Percentiles rank a stretch among this genome's conserved stretches.
Conservation (phyloP, 1,140 invertebrate genomes). For the roundworm (Caenorhabditis elegans) region DNA sequence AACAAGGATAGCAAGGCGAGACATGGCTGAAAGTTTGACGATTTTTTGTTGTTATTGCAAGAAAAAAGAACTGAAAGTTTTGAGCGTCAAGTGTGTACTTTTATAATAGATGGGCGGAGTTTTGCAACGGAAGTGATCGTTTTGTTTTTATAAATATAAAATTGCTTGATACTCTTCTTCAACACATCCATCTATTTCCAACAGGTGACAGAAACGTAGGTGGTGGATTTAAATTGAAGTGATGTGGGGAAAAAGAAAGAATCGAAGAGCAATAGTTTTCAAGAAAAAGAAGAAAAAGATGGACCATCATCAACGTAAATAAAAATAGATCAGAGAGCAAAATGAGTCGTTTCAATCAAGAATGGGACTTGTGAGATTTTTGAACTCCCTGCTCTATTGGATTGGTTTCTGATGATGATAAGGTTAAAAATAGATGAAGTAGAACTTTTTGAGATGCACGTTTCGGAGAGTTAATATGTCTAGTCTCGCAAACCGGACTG, state of each 20-base stretch:
- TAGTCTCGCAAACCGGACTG: too few relatives aligned
- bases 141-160: slow-evolving; percentile 8
- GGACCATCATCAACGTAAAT: background rate
- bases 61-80: background rate
- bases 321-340: slow-evolving; percentile 4
- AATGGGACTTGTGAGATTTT: background rate
- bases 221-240: background rate
- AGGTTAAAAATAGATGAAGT: background rate
- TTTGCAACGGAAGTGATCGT: slow-evolving; percentile 3
- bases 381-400: background rate
- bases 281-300: too few relatives aligned
- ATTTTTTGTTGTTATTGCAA: background rate
- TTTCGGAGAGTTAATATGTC: too few relatives aligned
- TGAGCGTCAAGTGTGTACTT: background rate
- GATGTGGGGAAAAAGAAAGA: background rate
- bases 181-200: background rate
- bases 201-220: slow-evolving; percentile 21
- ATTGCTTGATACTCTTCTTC: background rate
- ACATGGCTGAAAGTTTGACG: background rate
- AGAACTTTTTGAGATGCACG: background rate
- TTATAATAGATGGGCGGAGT: slow-evolving; percentile 2
- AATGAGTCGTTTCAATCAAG: background rate
- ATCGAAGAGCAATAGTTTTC: slow-evolving; percentile 16
- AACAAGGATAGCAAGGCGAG: background rate
- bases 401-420: background rate